Conservation (phyloP, 2,888 invertebrate genomes). For the Apodemia zela region DNA sequence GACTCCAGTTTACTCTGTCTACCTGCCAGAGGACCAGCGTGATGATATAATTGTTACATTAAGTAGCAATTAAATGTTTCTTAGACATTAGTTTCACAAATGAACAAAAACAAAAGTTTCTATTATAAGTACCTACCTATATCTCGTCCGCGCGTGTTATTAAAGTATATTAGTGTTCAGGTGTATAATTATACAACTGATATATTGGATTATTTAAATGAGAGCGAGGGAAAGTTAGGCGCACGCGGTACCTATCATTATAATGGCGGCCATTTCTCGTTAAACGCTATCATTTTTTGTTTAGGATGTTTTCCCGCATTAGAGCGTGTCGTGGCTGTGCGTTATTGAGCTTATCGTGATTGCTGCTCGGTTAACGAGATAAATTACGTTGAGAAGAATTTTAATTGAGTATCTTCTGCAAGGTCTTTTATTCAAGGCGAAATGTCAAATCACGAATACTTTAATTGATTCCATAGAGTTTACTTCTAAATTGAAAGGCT, state of each 20-base stretch:
- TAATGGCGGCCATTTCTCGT: conserved; percentile 15
- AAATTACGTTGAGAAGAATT: background rate
- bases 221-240: conserved; percentile 47
- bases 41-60: background rate
- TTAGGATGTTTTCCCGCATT: conserved; percentile 18
- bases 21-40: too few species aligned
- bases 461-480: too few species aligned
- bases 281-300: conserved; percentile 27
- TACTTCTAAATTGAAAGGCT: too few species aligned
- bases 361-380: background rate
- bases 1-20: too few species aligned
- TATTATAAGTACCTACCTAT: background rate
- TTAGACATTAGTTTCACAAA: background rate
- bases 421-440: too few species aligned
- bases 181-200: conserved; percentile 16
- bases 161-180: conserved; percentile 7
- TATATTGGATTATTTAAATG: conserved; percentile 25
- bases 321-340: conserved; percentile 15
- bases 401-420: too few species aligned
- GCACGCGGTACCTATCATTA: conserved; percentile 20
- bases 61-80: background rate
- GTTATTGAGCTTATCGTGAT: background rate
- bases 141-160: conserved; percentile 8
- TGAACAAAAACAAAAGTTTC: conserved; percentile 5
- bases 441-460: too few species aligned